phyloP scores from a whole-genome alignment of 2,888 invertebrate genomes.

The Alviniconcha strummeri region DNA sequence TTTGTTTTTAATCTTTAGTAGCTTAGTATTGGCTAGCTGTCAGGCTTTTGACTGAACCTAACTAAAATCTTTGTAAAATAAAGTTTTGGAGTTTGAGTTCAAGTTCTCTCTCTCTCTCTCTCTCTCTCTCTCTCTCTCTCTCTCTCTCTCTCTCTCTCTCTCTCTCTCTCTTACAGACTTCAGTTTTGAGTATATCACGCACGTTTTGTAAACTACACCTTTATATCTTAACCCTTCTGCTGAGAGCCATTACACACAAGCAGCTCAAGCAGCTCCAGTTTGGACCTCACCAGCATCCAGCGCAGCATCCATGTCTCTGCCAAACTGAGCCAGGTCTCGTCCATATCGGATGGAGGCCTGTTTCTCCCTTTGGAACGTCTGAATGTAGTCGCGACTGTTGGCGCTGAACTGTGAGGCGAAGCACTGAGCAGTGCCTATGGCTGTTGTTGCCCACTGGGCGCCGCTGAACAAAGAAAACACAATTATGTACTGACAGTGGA shows the following conservation, averaged over 20 bases:
- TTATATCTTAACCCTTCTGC: too few relatives aligned
- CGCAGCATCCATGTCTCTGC: not conserved
- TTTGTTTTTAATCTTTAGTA: too few relatives aligned
- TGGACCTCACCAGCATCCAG: not conserved
- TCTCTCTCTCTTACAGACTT: not conserved
- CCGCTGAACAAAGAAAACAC: not conserved
- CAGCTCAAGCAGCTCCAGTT: too few relatives aligned
- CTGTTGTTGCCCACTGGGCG: not conserved
- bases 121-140: conserved; percentile 6
- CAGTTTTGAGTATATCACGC: too few relatives aligned
- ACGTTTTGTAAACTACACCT: not conserved
- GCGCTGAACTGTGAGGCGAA: not conserved
- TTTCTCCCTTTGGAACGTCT: not conserved
- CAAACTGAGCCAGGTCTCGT: not conserved
- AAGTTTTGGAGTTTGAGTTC: too few relatives aligned
- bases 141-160: not conserved
- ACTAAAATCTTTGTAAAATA: too few relatives aligned
- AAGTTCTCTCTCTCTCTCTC: not conserved
- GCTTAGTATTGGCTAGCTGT: too few relatives aligned
- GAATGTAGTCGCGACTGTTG: not conserved
- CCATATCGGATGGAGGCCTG: not conserved
- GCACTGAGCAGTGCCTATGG: not conserved
- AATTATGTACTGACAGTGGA: too few relatives aligned
- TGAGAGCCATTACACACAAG: too few relatives aligned
- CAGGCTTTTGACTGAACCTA: too few relatives aligned